These are phyloP conservation scores for Nysson spinosus DNA, from an alignment of 2,888 invertebrate species.

Conservation along the genomic window DNA sequence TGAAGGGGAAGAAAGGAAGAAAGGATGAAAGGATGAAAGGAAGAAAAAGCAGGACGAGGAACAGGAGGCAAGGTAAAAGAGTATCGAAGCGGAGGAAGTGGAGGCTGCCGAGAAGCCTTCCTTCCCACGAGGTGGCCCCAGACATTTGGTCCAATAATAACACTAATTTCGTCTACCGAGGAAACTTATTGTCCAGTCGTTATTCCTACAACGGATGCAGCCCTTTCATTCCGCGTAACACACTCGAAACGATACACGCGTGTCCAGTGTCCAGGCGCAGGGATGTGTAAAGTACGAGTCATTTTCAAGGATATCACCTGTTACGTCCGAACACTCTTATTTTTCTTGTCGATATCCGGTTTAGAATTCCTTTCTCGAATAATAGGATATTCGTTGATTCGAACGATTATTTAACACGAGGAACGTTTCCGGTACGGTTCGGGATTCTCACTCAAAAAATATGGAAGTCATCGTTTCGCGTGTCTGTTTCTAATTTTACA, in stretches of 20 bases:
- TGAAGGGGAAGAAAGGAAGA: conserved; percentile 7
- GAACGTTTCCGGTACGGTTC: too few relatives aligned
- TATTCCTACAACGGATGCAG: conserved; percentile 70
- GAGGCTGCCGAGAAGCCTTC: conserved; percentile 54
- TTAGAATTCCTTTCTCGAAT: too few relatives aligned
- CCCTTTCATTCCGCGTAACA: conserved; percentile 61
- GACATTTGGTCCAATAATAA: conserved; percentile 77
- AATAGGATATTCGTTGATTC: too few relatives aligned
- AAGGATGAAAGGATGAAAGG: neutral
- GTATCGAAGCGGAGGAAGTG: conserved; percentile 48
- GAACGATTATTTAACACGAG: too few relatives aligned
- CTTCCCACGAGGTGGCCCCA: conserved; percentile 74
- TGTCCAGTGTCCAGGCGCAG: conserved; percentile 32
- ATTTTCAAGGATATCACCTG: conserved; percentile 50
- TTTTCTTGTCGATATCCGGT: conserved; percentile 7
- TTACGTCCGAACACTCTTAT: conserved; percentile 30
- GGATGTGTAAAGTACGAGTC: conserved; percentile 40
- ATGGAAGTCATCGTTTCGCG: too few relatives aligned
- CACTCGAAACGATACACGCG: conserved; percentile 40
- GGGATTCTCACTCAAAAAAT: too few relatives aligned
- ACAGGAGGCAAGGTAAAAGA: conserved; percentile 33
- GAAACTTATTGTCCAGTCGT: conserved; percentile 73
- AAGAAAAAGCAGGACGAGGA: conserved; percentile 9
- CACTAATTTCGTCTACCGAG: conserved; percentile 75
- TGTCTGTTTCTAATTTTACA: too few relatives aligned